Conservation (phyloP, 2,113 vertebrate species). For the Caloenas nicobarica region DNA sequence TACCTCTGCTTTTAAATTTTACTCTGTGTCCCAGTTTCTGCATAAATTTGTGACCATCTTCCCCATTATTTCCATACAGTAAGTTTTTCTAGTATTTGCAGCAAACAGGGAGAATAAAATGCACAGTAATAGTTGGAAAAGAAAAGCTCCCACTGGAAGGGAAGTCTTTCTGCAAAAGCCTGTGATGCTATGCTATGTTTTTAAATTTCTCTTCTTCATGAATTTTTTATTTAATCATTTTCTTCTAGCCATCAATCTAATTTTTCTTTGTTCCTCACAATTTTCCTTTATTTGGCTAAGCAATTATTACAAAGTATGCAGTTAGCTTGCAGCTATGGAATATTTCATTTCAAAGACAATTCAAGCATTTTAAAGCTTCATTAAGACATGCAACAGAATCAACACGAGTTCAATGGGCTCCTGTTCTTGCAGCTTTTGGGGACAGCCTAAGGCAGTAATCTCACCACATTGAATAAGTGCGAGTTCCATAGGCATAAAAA, state of each 20-base stretch:
- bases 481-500: neutral
- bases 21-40: neutral
- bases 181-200: neutral
- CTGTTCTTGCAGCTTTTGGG: neutral
- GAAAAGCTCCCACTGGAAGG: neutral
- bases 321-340: neutral
- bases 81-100: neutral
- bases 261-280: neutral
- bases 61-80: neutral
- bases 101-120: neutral
- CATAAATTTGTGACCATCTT: neutral
- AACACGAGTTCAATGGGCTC: neutral
- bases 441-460: conserved; percentile 20
- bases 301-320: conserved; percentile 6
- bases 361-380: conserved; percentile 41
- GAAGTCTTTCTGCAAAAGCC: neutral
- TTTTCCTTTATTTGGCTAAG: conserved; percentile 24
- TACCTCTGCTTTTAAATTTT: neutral
- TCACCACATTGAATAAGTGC: neutral
- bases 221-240: conserved; percentile 42
- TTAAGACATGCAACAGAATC: neutral
- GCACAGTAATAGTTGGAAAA: neutral
- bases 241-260: neutral
- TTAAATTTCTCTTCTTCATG: conserved; percentile 9
- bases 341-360: conserved; percentile 33